Conservation (phyloP, 2,113 vertebrate genomes). For the Melanotaenia duboulayi region DNA sequence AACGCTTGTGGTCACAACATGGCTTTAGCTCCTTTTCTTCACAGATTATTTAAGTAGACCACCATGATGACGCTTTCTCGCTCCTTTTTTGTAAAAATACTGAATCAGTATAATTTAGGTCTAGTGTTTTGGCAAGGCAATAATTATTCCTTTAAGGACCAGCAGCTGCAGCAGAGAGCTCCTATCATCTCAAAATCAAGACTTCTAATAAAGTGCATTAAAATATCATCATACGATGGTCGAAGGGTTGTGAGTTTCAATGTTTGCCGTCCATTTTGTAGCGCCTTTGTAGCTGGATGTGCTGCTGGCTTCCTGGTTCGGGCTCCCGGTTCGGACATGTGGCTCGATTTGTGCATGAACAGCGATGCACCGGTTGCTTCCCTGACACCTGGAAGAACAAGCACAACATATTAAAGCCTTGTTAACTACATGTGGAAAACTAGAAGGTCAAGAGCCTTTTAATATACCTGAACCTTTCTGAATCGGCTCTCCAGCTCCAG, state of each 20-base stretch:
- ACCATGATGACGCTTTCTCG: neutral
- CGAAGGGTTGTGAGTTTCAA: neutral
- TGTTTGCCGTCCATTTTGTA: conserved; percentile 3
- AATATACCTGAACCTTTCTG: conserved; percentile 69
- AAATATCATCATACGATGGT: neutral
- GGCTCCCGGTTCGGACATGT: neutral
- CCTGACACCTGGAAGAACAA: conserved; percentile 31
- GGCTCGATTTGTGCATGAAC: conserved; percentile 11
- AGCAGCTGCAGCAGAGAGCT: neutral
- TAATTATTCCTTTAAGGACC: conserved; percentile 49
- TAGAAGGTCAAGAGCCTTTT: too few relatives aligned
- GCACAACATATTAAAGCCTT: neutral
- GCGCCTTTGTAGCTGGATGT: conserved; percentile 10
- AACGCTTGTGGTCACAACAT: neutral
- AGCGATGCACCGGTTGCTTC: neutral
- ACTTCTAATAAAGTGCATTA: conserved; percentile 12
- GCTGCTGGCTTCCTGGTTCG: neutral
- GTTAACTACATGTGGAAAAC: neutral
- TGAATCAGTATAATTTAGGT: neutral
- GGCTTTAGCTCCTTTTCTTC: neutral
- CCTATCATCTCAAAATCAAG: neutral
- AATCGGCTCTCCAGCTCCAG: conserved; percentile 63
- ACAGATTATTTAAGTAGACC: neutral
- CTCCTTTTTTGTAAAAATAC: neutral
- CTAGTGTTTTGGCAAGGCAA: conserved; percentile 41